These are phyloP conservation scores for Melanerpes aurifrons DNA, from an alignment of 2,113 vertebrate species.

Conservation along the genomic window DNA sequence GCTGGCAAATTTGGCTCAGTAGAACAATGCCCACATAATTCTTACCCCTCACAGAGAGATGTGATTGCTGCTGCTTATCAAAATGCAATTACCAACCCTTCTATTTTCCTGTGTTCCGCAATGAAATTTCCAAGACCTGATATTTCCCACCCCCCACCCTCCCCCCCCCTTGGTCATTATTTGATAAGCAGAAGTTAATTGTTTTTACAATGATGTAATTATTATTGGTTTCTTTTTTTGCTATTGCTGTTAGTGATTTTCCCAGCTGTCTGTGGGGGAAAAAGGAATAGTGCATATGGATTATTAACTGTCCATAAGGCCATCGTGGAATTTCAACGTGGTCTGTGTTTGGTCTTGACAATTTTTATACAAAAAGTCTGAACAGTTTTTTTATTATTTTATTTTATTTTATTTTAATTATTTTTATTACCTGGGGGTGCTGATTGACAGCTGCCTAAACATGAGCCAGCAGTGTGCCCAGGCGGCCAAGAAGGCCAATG, in stretches of 20 bases:
- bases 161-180: not conserved
- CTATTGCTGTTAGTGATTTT: constrained; percentile 42
- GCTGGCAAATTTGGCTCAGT: not conserved
- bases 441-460: too few species aligned
- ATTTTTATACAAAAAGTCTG: not conserved
- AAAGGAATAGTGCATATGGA: constrained; percentile 47
- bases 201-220: too few species aligned
- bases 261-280: constrained; percentile 11
- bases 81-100: not conserved
- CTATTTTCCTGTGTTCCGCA: not conserved
- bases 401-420: too few species aligned
- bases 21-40: not conserved
- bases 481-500: too few species aligned
- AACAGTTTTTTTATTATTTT: not conserved
- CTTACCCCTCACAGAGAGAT: not conserved
- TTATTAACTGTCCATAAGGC: constrained; percentile 41
- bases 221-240: not conserved
- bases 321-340: not conserved
- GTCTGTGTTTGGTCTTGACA: not conserved
- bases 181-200: not conserved
- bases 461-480: too few species aligned
- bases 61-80: not conserved
- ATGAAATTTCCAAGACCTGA: not conserved
- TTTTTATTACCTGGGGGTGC: too few species aligned
- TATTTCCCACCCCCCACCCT: not conserved